Conservation (phyloP, 1,140 invertebrate genomes). For the Artemia franciscana region DNA sequence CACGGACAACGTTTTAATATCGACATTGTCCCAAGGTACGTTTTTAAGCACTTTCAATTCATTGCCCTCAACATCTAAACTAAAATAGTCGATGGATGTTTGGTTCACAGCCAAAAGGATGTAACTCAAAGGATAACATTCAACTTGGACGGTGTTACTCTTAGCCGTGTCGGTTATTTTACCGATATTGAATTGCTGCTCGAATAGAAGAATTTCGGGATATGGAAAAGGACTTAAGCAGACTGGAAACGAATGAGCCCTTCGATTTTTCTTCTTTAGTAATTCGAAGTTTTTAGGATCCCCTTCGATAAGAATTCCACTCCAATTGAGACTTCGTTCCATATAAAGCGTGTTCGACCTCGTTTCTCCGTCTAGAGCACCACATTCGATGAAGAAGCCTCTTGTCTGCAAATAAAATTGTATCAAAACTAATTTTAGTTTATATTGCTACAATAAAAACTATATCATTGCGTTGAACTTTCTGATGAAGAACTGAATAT, state of each 20-base stretch:
- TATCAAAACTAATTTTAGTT: too few relatives aligned
- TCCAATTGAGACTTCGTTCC: constrained; percentile 12
- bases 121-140: constrained; percentile 60
- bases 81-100: constrained; percentile 40
- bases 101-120: constrained; percentile 47
- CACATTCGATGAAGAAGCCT: constrained; percentile 14
- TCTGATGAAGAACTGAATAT: too few relatives aligned
- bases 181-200: background rate
- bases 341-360: constrained; percentile 11
- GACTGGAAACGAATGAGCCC: constrained; percentile 21
- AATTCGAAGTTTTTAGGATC: constrained; percentile 26
- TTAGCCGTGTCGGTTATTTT: background rate
- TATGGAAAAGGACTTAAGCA: constrained; percentile 22
- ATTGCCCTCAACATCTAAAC: constrained; percentile 36
- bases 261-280: constrained; percentile 22
- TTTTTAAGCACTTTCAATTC: constrained; percentile 22
- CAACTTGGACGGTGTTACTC: constrained; percentile 23
- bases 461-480: too few relatives aligned
- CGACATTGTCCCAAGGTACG: constrained; percentile 5
- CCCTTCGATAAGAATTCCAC: constrained; percentile 11
- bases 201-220: constrained; percentile 13
- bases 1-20: constrained; percentile 18
- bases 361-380: constrained; percentile 13
- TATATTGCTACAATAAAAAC: too few relatives aligned
- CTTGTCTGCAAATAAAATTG: constrained; percentile 7